Percentiles rank a stretch among this genome's conserved stretches.
Conservation (phyloP, 2,888 invertebrate species). For the Diadegma fenestrale region DNA sequence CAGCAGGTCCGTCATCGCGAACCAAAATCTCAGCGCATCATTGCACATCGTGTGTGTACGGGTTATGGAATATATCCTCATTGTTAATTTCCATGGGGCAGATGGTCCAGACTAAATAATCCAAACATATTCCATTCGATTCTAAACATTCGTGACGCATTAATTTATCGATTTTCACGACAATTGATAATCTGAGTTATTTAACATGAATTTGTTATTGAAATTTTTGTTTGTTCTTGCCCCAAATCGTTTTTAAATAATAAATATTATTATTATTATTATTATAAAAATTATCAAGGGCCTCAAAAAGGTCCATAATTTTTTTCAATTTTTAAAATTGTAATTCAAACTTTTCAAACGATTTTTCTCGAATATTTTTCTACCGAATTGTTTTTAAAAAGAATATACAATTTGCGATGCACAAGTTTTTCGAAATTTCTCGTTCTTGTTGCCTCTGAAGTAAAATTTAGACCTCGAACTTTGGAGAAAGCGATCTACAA, state of each 20-base stretch:
- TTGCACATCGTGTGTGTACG: not conserved
- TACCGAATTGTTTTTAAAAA: too few species aligned
- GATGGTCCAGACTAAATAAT: not conserved
- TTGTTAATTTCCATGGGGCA: not conserved
- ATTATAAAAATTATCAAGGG: not conserved
- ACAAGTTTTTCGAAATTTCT: not conserved
- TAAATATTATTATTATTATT: too few species aligned
- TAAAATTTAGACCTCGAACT: too few species aligned
- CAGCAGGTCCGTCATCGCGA: slow-evolving; percentile 73
- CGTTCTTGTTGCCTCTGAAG: too few species aligned
- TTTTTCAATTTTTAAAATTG: not conserved
- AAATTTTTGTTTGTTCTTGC: too few species aligned
- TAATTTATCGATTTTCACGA: not conserved
- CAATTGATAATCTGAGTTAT: too few species aligned
- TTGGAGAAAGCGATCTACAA: not conserved
- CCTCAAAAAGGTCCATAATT: not conserved
- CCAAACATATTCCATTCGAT: not conserved
- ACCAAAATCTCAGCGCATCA: slow-evolving; percentile 66
- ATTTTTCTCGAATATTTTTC: too few species aligned
- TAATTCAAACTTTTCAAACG: too few species aligned
- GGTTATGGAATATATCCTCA: not conserved
- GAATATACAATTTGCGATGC: too few species aligned
- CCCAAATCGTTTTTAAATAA: too few species aligned
- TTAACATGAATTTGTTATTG: too few species aligned
- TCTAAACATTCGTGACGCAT: not conserved